Evolutionary conservation across 2,797 vertebrate genomes (phyloP).

Genomic region (Aldrovandia affinis): DNA sequence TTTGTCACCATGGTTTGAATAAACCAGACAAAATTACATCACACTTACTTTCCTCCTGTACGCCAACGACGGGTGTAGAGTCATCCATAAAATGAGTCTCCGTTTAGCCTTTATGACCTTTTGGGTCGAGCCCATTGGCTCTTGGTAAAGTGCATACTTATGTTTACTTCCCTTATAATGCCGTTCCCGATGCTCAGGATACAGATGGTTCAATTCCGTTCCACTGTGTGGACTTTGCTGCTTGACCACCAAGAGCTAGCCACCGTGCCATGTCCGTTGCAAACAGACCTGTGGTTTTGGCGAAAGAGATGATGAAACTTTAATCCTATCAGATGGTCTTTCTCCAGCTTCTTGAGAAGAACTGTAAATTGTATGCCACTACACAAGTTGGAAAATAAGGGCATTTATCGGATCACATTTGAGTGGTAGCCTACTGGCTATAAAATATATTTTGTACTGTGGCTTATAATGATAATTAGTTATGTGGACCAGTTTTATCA

Average conservation of each 20-base stretch:
- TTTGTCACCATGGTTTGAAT: neutral
- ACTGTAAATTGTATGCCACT: neutral
- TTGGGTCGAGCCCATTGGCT: neutral
- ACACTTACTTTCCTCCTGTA: neutral
- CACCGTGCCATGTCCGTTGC: conserved; percentile 8
- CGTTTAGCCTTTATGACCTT: neutral
- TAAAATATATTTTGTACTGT: too few relatives aligned
- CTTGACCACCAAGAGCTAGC: neutral
- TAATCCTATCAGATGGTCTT: too few relatives aligned
- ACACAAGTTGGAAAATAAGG: too few relatives aligned
- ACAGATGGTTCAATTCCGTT: conserved; percentile 62
- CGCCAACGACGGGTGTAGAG: neutral
- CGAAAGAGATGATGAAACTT: neutral
- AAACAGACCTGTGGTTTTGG: neutral
- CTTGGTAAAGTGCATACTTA: neutral
- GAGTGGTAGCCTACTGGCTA: too few relatives aligned
- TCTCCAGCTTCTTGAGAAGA: too few relatives aligned
- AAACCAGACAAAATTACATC: neutral
- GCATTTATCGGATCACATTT: too few relatives aligned
- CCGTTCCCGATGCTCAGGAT: conserved; percentile 54
- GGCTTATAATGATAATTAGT: too few relatives aligned
- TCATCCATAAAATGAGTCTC: neutral
- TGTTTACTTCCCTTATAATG: conserved; percentile 29
- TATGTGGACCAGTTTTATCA: too few relatives aligned
- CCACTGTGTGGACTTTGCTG: conserved; percentile 25